Evolutionary conservation across 2,113 vertebrate genomes (phyloP).

Genomic region (Picathartes gymnocephalus): DNA sequence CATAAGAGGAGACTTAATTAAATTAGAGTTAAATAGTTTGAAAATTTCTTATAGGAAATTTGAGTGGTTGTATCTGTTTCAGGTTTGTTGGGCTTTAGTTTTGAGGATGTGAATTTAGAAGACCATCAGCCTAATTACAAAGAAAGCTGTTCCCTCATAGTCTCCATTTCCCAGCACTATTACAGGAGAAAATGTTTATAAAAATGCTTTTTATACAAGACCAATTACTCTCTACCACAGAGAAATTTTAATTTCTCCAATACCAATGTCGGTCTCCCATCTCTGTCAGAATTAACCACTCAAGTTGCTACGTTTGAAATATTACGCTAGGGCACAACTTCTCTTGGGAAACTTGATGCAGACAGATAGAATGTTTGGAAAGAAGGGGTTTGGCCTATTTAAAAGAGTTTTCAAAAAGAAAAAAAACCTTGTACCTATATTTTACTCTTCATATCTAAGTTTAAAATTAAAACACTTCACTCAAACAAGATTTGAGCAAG

Average conservation of each 20-base stretch:
- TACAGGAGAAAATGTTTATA: neutral
- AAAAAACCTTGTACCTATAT: neutral
- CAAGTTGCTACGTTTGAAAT: neutral
- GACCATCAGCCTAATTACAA: neutral
- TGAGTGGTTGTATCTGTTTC: neutral
- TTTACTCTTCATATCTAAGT: neutral
- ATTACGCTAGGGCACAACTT: neutral
- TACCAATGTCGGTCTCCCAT: neutral
- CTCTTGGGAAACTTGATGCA: neutral
- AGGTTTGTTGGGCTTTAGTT: neutral
- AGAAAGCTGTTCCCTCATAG: neutral
- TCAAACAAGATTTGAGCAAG: neutral
- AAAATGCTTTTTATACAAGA: neutral
- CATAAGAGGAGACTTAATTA: neutral
- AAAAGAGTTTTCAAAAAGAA: neutral
- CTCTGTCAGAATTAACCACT: neutral
- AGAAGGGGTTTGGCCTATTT: neutral
- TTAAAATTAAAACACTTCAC: neutral
- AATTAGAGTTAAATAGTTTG: neutral
- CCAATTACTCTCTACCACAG: neutral
- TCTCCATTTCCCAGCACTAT: neutral
- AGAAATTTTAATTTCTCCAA: neutral
- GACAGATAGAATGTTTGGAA: neutral
- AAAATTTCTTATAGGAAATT: neutral
- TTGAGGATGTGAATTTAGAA: neutral